Evolutionary conservation across 2,888 invertebrate species (phyloP).

Genomic region (Lamellibrachia satsuma): DNA sequence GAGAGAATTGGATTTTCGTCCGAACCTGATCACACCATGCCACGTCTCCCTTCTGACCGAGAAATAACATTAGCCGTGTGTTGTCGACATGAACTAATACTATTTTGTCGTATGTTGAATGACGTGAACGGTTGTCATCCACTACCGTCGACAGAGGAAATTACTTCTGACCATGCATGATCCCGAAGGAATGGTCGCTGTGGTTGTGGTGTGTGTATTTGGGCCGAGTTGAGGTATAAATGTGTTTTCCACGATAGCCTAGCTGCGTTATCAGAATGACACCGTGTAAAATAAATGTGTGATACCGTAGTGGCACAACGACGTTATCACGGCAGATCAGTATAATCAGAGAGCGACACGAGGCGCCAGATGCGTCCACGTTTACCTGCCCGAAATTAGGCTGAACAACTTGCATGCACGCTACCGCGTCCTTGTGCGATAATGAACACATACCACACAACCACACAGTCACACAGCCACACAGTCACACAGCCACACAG

Average conservation of each 20-base stretch:
- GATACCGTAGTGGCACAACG: not conserved
- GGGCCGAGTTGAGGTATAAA: not conserved
- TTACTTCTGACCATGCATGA: too few species aligned
- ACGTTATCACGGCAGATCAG: not conserved
- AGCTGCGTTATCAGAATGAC: not conserved
- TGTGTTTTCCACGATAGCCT: not conserved
- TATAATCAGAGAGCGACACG: not conserved
- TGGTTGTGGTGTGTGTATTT: not conserved
- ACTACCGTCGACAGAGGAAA: not conserved
- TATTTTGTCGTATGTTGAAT: not conserved
- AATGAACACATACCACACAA: not conserved
- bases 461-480: not conserved
- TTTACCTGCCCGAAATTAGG: not conserved
- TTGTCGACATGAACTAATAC: not conserved
- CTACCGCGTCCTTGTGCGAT: not conserved
- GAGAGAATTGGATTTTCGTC: not conserved
- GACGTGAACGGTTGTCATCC: not conserved
- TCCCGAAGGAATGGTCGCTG: not conserved
- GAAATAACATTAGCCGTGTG: not conserved
- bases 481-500: not conserved
- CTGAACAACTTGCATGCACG: not conserved
- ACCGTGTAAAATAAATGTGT: constrained; percentile 17
- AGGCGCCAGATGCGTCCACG: not conserved
- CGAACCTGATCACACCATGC: too few species aligned
- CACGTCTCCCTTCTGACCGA: not conserved